Base-by-base conservation (phyloP, 2,888 invertebrate species). In the Cosmorhoe ocellata region DNA sequence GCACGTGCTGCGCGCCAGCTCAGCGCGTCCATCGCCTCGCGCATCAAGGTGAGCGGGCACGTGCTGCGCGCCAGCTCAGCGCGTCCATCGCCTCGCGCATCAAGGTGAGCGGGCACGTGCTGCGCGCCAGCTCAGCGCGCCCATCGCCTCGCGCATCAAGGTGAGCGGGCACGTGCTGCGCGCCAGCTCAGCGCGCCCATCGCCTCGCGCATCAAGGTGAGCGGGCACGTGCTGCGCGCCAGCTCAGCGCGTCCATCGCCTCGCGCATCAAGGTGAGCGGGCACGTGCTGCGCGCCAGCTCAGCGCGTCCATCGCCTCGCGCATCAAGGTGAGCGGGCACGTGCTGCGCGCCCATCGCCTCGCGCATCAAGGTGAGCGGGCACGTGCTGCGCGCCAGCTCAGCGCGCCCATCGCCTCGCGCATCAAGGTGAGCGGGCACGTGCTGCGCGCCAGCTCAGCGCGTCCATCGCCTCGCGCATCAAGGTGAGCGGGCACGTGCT, bases 271-370 rank as follows among this genome's bases (percentile, higher is more conserved):
- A 77, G 67, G 77, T 73, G 22, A 18, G n/a, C n/a, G 46, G 71
- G 54, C 33, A 72, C 76, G 43, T 76, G 56, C 59, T 79, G 48
- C 72, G 47, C 72, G 79, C 0, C 79, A 78, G 64, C 48, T 74
- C 26, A 75, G 71, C 60, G 56, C 69, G 14, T 78, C 79, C 27
- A 42, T 76, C 51, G 76, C 79, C 13, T 9, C 59, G 3, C 58
- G 64, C 30, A 69, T 79, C 50, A 79, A 77, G 67, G 77, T 73
- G 22, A 18, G 75, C 72, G 47, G 72, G 79, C 0, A 79, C 77
- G 64, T 47, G 73, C 26, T 74, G 71, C 60, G 56, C 69, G 14
- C 79, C 79, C 27, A 42, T 76, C 51, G 76, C 79, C 13, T 9
- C 59, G 3, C 58, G 64, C 30, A 69, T 79, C 50, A 79, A 77